Base-by-base conservation (phyloP, 2,888 invertebrate genomes). In the Autographa pulchrina region DNA sequence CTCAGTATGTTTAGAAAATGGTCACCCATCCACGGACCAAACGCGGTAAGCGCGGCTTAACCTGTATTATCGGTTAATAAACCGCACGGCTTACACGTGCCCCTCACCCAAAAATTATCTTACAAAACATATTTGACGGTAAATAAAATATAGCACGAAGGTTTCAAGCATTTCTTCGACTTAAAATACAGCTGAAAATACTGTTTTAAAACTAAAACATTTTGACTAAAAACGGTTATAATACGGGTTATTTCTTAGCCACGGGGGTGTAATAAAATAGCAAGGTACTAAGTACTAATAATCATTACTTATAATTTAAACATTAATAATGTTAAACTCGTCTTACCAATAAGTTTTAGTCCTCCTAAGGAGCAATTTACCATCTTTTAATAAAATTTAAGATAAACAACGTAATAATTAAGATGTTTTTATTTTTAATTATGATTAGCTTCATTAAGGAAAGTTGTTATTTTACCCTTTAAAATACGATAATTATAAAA, bases 381-480 rank as follows among this genome's bases (percentile, higher is more conserved):
- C 31, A 65, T 70, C 75, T 72, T 72, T 73, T 75, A 66, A 61
- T 31, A 65, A 70, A 70, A 75, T 72, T 72, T 68, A 74, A 48
- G 60, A 66, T 67, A 60, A 25, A 62, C 38, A 67, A 18, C 11
- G 65, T 72, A 70, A 81, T 68, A 73, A 68, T 69, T 43, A 74
- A 74, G 77, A 74, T 11, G 60, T 35, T 74, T 72, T 68, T 63
- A 74, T 82, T 74, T 76, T 82, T 77, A 77, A 77, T 84, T 68
- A 82, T 76, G 62, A 82, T 84, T n/a, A 80, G 68, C 68, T 82
- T 82, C 66, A 74, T 79, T 82, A 84, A 54, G 25, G 4, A 61
- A 56, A 58, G n/a, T 64, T 73, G 63, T 73, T 76, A 73, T 76
- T 73, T 77, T 72, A 73, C 61, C 70, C 83, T 75, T 72, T 52